Percentiles rank a stretch among this genome's conserved stretches.
These are phyloP conservation scores for Ectemnius lituratus DNA, from an alignment of 2,888 invertebrate genomes.

Conservation along the genomic window DNA sequence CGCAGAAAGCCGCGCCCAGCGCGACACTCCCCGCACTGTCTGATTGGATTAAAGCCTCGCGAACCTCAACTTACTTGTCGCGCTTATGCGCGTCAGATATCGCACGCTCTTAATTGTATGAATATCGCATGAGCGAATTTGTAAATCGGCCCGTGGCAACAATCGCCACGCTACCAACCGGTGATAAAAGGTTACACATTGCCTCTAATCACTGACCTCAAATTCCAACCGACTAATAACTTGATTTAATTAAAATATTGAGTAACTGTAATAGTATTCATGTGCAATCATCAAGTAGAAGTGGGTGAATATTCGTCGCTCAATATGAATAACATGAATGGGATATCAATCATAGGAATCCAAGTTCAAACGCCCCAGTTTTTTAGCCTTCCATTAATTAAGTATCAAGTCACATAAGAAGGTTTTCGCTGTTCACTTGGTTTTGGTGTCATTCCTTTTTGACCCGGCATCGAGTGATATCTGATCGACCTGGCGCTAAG, in stretches of 20 bases:
- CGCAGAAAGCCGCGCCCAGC: slow-evolving; percentile 58
- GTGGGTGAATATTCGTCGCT: too few species aligned
- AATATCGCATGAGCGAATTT: slow-evolving; percentile 64
- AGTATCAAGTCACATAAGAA: not conserved
- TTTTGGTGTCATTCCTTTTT: not conserved
- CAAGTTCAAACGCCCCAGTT: too few species aligned
- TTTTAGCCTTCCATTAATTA: too few species aligned
- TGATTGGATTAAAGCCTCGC: slow-evolving; percentile 63
- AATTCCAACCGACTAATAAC: too few species aligned
- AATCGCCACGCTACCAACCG: slow-evolving; percentile 22
- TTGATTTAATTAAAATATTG: too few species aligned
- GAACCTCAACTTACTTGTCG: slow-evolving; percentile 56
- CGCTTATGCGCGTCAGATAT: slow-evolving; percentile 24
- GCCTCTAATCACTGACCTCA: not conserved
- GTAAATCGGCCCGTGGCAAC: slow-evolving; percentile 44
- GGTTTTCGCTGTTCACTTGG: not conserved
- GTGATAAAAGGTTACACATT: not conserved
- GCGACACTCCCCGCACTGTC: slow-evolving; percentile 62
- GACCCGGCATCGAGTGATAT: too few species aligned
- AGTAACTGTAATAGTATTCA: too few species aligned
- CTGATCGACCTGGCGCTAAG: too few species aligned
- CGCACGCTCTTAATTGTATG: slow-evolving; percentile 60
- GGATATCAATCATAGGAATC: too few species aligned
- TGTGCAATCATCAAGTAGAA: too few species aligned
- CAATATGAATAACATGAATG: too few species aligned